Conservation (phyloP, 2,113 vertebrate species). For the Pachypanchax playfairii region DNA sequence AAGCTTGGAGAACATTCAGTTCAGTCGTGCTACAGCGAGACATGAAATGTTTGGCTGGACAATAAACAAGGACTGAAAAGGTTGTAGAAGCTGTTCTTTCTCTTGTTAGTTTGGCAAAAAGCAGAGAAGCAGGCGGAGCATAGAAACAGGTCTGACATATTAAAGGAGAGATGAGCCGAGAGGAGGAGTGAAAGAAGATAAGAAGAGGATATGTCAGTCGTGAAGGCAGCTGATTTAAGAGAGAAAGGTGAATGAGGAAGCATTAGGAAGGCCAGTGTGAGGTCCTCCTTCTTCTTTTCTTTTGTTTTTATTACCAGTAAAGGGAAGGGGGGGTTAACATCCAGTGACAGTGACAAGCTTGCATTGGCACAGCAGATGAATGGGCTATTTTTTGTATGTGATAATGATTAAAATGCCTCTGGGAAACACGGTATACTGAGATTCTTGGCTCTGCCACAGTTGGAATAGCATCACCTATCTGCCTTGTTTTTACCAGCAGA, state of each 20-base stretch:
- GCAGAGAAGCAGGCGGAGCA: conserved; percentile 27
- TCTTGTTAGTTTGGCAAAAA: conserved; percentile 2
- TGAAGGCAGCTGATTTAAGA: conserved; percentile 23
- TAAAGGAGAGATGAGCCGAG: conserved; percentile 8
- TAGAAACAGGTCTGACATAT: conserved; percentile 15
- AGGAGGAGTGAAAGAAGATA: background rate
- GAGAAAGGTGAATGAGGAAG: conserved; percentile 38
- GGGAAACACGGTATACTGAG: conserved; percentile 59
- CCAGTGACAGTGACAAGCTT: conserved; percentile 71
- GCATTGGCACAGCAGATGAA: conserved; percentile 63
- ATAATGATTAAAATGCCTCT: conserved; percentile 66
- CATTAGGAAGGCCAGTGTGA: conserved; percentile 52
- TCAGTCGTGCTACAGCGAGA: background rate
- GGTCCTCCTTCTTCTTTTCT: conserved; percentile 39
- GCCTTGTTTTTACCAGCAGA: conserved; percentile 63
- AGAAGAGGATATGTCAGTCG: conserved; percentile 15
- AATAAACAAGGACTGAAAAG: conserved; percentile 2
- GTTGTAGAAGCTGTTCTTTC: conserved; percentile 6
- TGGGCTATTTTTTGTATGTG: conserved; percentile 24
- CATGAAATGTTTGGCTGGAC: background rate
- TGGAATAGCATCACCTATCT: conserved; percentile 64
- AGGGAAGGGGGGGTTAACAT: conserved; percentile 65
- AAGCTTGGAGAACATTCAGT: conserved; percentile 19
- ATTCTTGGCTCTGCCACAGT: conserved; percentile 63
- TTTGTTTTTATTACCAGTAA: conserved; percentile 48